Conservation (phyloP, 2,113 vertebrate genomes). For the Scomber japonicus region DNA sequence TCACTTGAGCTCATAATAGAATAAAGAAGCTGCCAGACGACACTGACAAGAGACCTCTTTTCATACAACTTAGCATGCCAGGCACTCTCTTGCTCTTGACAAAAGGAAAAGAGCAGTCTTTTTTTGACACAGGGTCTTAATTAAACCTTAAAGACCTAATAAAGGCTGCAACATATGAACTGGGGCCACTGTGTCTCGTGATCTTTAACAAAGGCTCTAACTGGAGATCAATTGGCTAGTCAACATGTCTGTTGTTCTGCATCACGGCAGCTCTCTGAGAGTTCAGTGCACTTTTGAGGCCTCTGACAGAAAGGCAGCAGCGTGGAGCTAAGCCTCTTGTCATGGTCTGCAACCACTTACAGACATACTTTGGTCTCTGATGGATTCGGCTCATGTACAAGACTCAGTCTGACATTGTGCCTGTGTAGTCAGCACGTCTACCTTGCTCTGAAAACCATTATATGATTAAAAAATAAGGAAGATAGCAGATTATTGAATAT, state of each 20-base stretch:
- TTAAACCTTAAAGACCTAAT: conserved; percentile 57
- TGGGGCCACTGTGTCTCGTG: conserved; percentile 33
- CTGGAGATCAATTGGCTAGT: conserved; percentile 46
- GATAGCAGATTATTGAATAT: conserved; percentile 10
- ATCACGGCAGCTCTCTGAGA: conserved; percentile 43
- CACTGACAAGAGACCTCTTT: conserved; percentile 54
- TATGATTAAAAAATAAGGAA: conserved; percentile 5
- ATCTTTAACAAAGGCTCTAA: conserved; percentile 43
- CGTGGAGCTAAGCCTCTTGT: conserved; percentile 62
- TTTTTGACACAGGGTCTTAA: conserved; percentile 57
- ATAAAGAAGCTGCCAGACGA: conserved; percentile 65
- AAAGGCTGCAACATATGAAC: conserved; percentile 43
- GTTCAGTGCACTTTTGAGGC: conserved; percentile 65
- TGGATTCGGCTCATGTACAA: conserved; percentile 51
- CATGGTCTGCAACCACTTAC: conserved; percentile 66
- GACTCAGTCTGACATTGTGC: conserved; percentile 41
- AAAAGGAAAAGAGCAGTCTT: conserved; percentile 45
- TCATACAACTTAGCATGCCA: conserved; percentile 45
- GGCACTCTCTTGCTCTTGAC: conserved; percentile 42
- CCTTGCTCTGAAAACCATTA: conserved; percentile 1
- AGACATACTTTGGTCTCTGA: conserved; percentile 57
- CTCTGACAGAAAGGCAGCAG: conserved; percentile 63
- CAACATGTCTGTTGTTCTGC: conserved; percentile 37
- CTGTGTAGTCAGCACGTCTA: conserved; percentile 22
- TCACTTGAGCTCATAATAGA: conserved; percentile 72